Evolutionary conservation across 1,140 invertebrate genomes (phyloP).

Genomic region (Ips nitidus): DNA sequence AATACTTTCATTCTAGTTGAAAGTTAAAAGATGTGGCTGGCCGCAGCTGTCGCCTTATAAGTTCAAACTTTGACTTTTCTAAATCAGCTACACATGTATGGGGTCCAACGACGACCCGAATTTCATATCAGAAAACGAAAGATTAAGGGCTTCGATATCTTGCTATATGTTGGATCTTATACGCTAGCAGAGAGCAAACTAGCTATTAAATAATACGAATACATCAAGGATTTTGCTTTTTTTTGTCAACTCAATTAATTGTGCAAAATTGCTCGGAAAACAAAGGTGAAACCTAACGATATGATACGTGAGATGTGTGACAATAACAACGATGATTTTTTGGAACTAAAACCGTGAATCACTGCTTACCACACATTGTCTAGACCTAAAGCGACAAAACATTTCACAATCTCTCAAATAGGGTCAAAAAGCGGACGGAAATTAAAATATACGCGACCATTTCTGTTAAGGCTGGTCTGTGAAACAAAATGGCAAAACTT

Average conservation of each 20-base stretch:
- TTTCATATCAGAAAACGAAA: conserved; percentile 33
- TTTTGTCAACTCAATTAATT: no score
- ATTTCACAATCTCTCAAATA: conserved; percentile 28
- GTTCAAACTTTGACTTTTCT: conserved; percentile 38
- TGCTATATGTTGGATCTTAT: not conserved
- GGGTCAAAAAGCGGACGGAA: conserved; percentile 34
- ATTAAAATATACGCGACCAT: conserved; percentile 43
- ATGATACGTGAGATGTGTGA: no score
- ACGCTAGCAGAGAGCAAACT: no score
- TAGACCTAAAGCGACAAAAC: conserved; percentile 5
- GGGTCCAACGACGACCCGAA: conserved; percentile 25
- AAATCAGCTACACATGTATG: conserved; percentile 38
- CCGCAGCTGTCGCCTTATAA: conserved; percentile 34
- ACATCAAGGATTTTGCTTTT: no score
- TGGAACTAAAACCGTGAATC: no score
- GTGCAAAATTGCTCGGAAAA: no score
- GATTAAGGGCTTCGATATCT: not conserved
- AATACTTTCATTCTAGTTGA: conserved; percentile 16
- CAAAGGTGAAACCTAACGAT: no score
- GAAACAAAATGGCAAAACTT: conserved; percentile 41
- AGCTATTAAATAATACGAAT: no score
- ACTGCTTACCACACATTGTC: no score
- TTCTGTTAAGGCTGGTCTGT: conserved; percentile 34
- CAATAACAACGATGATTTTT: no score
- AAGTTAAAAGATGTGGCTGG: conserved; percentile 33